Percentiles rank a stretch among this genome's conserved stretches.
phyloP scores from a whole-genome alignment of 1,140 invertebrate species.

The Drosophila murphyi region DNA sequence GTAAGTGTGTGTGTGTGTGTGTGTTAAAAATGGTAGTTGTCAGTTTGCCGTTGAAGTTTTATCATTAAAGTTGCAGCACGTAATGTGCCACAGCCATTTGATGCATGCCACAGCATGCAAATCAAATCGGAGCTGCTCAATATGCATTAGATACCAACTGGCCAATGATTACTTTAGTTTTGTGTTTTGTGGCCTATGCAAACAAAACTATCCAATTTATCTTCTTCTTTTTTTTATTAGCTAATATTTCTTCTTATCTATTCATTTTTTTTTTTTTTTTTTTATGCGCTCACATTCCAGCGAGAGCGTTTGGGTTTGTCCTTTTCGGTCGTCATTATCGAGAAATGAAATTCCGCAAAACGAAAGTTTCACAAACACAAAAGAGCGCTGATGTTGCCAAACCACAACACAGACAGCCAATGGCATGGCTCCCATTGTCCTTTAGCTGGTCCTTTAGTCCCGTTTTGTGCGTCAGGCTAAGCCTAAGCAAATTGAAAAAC shows the following conservation, averaged over 20 bases:
- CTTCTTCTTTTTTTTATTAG: slow-evolving; percentile 3
- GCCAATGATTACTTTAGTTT: neutral
- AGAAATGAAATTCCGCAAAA: slow-evolving; percentile 72
- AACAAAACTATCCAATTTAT: neutral
- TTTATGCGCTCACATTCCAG: slow-evolving; percentile 12
- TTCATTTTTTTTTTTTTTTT: slow-evolving; percentile 12
- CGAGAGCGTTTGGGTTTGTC: slow-evolving; percentile 6
- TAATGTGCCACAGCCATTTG: slow-evolving; percentile 37
- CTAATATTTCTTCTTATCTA: slow-evolving; percentile 2
- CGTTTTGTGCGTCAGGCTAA: slow-evolving; percentile 21
- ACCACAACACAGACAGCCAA: neutral
- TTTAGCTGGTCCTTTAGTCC: neutral
- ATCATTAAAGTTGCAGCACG: slow-evolving; percentile 71
- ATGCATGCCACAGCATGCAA: slow-evolving; percentile 47
- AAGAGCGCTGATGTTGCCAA: neutral
- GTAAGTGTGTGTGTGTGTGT: slow-evolving; percentile 16
- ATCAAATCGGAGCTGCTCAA: slow-evolving; percentile 42
- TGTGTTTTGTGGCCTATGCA: neutral
- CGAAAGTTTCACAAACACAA: slow-evolving; percentile 18
- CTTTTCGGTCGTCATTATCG: slow-evolving; percentile 57
- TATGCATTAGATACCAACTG: slow-evolving; percentile 41
- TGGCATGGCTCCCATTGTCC: neutral
- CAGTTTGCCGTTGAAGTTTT: slow-evolving; percentile 41
- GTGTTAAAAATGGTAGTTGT: no score
- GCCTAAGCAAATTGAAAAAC: slow-evolving; percentile 47